Conservation (phyloP, 2,113 vertebrate genomes). For the Gavia stellata region DNA sequence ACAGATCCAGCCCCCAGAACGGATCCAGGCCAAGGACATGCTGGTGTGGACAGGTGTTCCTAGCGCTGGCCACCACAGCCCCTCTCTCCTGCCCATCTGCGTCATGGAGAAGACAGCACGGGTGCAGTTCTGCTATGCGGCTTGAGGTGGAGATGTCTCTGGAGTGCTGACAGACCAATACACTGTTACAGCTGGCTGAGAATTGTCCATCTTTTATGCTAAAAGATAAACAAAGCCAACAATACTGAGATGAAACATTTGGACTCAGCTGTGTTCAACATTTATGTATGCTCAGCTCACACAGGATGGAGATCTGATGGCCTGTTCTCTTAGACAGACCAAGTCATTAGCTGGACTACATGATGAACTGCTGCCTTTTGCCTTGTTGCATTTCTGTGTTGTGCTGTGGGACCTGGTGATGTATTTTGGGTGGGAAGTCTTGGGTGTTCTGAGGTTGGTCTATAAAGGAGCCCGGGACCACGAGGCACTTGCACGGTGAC, state of each 20-base stretch:
- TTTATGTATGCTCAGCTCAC: neutral
- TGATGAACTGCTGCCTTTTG: neutral
- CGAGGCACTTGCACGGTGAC: neutral
- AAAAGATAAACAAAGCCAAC: neutral
- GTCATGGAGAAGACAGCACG: neutral
- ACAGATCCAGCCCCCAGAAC: neutral
- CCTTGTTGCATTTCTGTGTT: neutral
- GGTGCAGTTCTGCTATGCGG: neutral
- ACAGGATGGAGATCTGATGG: neutral
- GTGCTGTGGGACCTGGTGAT: neutral
- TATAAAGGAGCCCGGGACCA: neutral
- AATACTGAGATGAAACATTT: neutral
- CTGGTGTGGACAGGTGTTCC: neutral
- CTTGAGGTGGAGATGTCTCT: neutral
- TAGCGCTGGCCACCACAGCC: fast-evolving
- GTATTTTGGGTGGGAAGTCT: neutral
- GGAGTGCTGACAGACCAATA: neutral
- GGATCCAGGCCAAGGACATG: neutral
- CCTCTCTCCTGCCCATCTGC: neutral
- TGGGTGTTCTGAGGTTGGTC: neutral
- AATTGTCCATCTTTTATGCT: neutral
- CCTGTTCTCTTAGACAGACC: neutral
- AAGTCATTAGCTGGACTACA: neutral
- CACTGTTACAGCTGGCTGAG: neutral
- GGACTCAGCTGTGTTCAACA: neutral